These are phyloP conservation scores for Nematolebias whitei DNA, from an alignment of 2,113 vertebrate genomes.

Conservation along the genomic window DNA sequence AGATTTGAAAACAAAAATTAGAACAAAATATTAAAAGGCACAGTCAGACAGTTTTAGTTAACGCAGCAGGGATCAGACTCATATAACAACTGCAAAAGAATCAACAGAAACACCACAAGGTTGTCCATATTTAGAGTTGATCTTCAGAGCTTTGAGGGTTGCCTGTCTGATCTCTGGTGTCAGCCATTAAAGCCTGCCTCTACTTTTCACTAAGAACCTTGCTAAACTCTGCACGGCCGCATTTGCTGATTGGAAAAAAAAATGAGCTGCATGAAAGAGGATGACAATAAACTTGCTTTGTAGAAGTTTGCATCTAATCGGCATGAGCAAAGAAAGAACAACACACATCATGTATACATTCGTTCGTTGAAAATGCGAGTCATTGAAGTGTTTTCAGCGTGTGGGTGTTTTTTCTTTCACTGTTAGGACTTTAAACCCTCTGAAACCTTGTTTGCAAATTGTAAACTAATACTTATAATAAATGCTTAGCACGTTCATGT, in stretches of 20 bases:
- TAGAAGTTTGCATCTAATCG: conserved; percentile 56
- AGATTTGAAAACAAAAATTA: background rate
- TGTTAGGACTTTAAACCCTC: conserved; percentile 13
- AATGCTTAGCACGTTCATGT: conserved; percentile 17
- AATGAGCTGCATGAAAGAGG: conserved; percentile 39
- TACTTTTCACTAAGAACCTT: conserved; percentile 31
- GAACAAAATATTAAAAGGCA: background rate
- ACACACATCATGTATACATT: conserved; percentile 22
- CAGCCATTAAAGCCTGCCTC: conserved; percentile 31
- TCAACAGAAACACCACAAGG: conserved; percentile 45
- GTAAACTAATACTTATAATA: background rate
- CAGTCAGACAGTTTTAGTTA: conserved; percentile 17
- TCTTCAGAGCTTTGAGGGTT: conserved; percentile 51
- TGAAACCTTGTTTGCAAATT: conserved; percentile 8
- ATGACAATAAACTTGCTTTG: conserved; percentile 36
- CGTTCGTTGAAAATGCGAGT: conserved; percentile 21
- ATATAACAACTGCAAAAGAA: conserved; percentile 34
- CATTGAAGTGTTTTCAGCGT: conserved; percentile 26
- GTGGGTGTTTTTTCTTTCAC: conserved; percentile 59
- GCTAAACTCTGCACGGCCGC: conserved; percentile 61
- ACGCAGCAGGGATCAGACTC: conserved; percentile 38
- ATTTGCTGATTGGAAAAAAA: conserved; percentile 20
- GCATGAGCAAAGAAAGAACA: conserved; percentile 61
- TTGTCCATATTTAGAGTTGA: conserved; percentile 44
- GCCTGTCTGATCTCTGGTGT: conserved; percentile 47